These are phyloP conservation scores for Malaclemys terrapin DNA, from an alignment of 2,113 vertebrate genomes.

Conservation along the genomic window DNA sequence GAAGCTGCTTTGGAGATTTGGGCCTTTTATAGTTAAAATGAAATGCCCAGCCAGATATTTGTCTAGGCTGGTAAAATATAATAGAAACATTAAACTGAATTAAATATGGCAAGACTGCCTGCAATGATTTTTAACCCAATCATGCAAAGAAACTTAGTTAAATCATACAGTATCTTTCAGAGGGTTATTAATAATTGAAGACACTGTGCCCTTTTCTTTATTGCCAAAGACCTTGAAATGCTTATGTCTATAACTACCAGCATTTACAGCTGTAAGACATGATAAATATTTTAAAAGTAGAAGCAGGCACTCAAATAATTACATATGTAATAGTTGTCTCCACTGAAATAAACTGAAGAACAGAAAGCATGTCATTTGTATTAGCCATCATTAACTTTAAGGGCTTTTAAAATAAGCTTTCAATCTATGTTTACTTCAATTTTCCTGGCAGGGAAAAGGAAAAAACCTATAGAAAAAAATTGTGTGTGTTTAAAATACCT, in stretches of 20 bases:
- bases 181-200: not conserved
- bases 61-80: not conserved
- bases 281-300: not conserved
- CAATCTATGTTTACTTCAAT: not conserved
- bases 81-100: not conserved
- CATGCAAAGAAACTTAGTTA: not conserved
- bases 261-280: not conserved
- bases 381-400: not conserved
- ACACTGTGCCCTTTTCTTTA: not conserved
- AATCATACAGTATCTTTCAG: not conserved
- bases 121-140: not conserved
- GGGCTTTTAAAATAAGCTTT: not conserved
- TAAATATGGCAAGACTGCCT: not conserved
- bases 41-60: not conserved
- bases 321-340: not conserved
- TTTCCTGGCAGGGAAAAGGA: not conserved
- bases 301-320: not conserved
- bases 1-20: not conserved
- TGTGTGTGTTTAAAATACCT: slow-evolving; percentile 44
- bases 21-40: not conserved
- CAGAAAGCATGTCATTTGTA: not conserved
- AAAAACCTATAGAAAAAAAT: not conserved
- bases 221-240: not conserved
- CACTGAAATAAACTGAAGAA: not conserved
- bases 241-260: not conserved